Evolutionary conservation across 2,797 vertebrate species (phyloP).

Genomic region (Passerculus sandwichensis): DNA sequence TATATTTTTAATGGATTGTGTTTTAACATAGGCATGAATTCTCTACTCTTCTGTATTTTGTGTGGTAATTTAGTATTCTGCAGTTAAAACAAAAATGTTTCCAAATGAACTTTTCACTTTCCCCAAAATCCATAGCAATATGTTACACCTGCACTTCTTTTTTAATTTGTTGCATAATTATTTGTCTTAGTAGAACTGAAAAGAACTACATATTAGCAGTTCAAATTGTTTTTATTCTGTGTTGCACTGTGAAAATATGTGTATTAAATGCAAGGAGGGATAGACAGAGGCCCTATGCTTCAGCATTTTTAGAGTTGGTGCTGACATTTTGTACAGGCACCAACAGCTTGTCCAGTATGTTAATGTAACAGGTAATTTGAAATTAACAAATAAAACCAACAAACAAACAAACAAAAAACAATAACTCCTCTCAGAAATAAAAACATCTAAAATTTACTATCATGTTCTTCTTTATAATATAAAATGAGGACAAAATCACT

Average conservation of each 20-base stretch:
- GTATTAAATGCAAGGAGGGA: neutral
- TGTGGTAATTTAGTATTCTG: neutral
- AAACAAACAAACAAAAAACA: neutral
- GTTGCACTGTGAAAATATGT: neutral
- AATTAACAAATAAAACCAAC: neutral
- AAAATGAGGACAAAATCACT: neutral
- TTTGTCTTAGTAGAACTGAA: neutral
- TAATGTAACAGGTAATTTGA: neutral
- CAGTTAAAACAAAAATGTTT: neutral
- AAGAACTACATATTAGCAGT: neutral
- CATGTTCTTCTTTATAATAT: neutral
- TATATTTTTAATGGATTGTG: neutral
- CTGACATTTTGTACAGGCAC: neutral
- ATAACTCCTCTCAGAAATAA: accelerated
- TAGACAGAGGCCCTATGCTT: neutral
- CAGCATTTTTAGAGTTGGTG: neutral
- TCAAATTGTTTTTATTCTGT: neutral
- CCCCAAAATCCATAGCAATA: neutral
- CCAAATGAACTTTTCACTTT: neutral
- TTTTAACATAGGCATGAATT: neutral
- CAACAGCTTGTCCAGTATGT: neutral
- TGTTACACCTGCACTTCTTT: neutral
- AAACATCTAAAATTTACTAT: neutral
- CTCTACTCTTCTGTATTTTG: neutral
- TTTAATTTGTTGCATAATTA: neutral